phyloP scores from a whole-genome alignment of 2,113 vertebrate species.

The Eudorcas thomsonii region DNA sequence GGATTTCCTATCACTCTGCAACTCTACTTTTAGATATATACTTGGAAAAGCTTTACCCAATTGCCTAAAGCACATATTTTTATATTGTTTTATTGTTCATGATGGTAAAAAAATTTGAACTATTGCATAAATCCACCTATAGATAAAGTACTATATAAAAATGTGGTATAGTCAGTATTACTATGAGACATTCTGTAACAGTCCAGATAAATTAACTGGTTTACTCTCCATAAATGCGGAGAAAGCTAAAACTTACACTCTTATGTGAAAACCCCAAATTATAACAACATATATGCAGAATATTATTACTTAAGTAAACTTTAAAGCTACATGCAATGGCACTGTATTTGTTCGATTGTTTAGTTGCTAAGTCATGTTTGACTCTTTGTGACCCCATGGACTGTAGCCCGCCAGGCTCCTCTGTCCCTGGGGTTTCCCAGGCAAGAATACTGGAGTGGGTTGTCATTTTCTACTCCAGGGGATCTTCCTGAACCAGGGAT shows the following conservation, averaged over 20 bases:
- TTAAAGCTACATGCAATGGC: background rate
- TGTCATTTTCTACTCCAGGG: background rate
- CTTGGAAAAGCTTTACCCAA: background rate
- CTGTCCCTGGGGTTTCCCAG: background rate
- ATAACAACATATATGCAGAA: background rate
- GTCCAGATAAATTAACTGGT: background rate
- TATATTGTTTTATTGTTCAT: background rate
- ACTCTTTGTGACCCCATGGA: background rate
- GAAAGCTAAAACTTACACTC: background rate
- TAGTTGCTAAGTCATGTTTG: background rate
- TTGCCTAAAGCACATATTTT: background rate
- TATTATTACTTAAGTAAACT: background rate
- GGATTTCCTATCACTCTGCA: background rate
- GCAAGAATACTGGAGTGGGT: background rate
- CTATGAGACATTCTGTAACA: background rate
- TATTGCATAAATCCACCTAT: background rate
- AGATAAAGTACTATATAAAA: background rate
- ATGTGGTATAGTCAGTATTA: background rate
- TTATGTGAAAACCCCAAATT: background rate
- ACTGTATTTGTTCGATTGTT: background rate
- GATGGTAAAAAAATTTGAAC: background rate
- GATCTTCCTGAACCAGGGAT: background rate
- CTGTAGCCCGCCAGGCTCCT: background rate
- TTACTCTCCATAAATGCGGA: background rate
- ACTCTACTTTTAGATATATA: background rate